Base-by-base conservation (phyloP, 2,797 vertebrate species). In the Myoxocephalus aenaeus region DNA sequence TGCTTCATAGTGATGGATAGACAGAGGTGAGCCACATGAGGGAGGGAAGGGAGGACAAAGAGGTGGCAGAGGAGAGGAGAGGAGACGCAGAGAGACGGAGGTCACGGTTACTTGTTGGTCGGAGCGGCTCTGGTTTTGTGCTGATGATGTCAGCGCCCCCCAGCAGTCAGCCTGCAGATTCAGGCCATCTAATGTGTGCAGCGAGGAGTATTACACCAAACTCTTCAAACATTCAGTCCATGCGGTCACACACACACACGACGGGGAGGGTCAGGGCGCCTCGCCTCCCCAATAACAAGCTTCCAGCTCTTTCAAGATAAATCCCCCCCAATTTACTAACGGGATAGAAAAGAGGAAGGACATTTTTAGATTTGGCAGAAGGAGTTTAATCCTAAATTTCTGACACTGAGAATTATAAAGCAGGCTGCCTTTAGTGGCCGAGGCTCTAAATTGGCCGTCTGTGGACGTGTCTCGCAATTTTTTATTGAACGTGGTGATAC, bases 1-100 rank as follows among this genome's bases (percentile, higher is more conserved):
- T 64, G 82, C 80, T 73, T 83, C 76, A 85, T 57, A 65, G 75
- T 68, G 81, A 87, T 80, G 85, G 79, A 84, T 87, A 87, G 84
- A 83, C 81, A 70, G 64, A 70, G 53, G 75, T 68, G 62, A 86
- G 69, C 58, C 64, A 32, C 44, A 25, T 13, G 42, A 67, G 67
- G 73, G 50, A 4, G 6, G 50, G 63, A 32, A 65, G 27, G 61
- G 50, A 71, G 61, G 71, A 25, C 25, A 22, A 20, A 44, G 46
- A 70, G 75, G 68, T 69, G 36, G 38, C 7, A 36, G 56, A 78
- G 73, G 63, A 80, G 34, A 44, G 65, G 40, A 42, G 46, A 64
- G 38, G 58, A 79, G 53, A 83, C 17, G 66, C 50, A 70, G 46
- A 65, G 10, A 50, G 72, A 80, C 79, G 78, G 80, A 79, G 85